Evolutionary conservation across 2,113 vertebrate species (phyloP), one percentile per base, ranked within the genome.

Genomic region (Mobula birostris): DNA sequence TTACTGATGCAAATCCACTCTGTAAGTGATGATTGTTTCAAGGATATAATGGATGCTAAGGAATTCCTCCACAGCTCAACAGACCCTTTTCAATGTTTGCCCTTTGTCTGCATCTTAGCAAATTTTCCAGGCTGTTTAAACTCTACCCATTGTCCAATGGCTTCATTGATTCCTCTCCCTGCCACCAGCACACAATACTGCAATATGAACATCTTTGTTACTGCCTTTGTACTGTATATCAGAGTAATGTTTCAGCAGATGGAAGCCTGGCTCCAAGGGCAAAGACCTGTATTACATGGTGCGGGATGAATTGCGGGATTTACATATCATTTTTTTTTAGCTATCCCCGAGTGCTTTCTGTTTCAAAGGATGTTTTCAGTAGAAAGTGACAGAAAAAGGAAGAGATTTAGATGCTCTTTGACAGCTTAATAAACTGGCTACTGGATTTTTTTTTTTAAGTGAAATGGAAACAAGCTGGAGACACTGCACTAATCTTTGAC

Each of bases 1-100:
- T 98, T 98, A 98, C 96, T 96, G 96, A 98, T 98, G 97, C 98
- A 99, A 99, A 99, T 99, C 98, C 97, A 98, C 96, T 97, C 97
- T 98, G 96, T 97, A 96, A 98, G 97, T 97, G 97, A 96, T 96
- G 96, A 98, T 98, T 98, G 98, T 98, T 97, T 96, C 95, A 95
- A 95, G 61, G 66, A 79, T 94, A 98, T 96, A 98, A 98, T 97
- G 96, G 97, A 96, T 96, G 95, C 96, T 70, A 94, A 97, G 96
- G 97, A 98, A 97, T 98, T 97, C 96, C 91, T 76, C 91, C 96
- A 95, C 94, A 94, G 96, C 95, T 95, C 94, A 94, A 95, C 95
- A 96, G 96, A 94, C 95, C 94, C 96, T 97, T 97, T 97, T 96
- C 96, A 96, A 96, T 94, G 92, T 94, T 83, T 95, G 91, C 94